Base-by-base conservation (phyloP, 2,888 invertebrate species). In the Agriopis aurantiaria region DNA sequence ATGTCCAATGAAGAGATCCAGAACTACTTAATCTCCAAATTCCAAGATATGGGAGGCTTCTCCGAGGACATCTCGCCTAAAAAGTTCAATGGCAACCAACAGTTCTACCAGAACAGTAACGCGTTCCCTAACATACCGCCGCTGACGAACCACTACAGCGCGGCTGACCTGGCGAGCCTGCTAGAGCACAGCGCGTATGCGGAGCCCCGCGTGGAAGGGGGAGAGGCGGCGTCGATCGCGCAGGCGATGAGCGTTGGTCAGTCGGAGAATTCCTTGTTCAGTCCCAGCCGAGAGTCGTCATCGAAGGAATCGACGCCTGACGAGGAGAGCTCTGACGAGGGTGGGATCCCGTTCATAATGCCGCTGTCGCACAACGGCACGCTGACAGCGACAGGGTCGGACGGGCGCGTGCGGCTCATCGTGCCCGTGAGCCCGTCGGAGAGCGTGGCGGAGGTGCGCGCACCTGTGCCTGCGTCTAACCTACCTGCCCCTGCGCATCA, bases 311-410 rank as follows among this genome's bases (percentile, higher is more conserved):
- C 94, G 2, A 86, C 89, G 2, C 86, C 89, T 0, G 92, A 80
- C 6, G 88, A 80, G 5, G 81, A 79, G 48, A 91, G 90, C 74
- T 91, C 92, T 0, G 93, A 93, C n/a, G 92, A 92, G 6, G 87
- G 55, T 0, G 70, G 85, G 1, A 78, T 86, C n/a, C 95, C 96
- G 14, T 96, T 96, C 78, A 96, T 96, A 72, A 96, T 96, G 88
- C 96, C 96, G 0, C 85, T 96, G 53, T 95, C 96, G 8, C 96
- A 96, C 80, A 95, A 95, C 74, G 95, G 95, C 0, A 95, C 96
- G 3, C 80, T 96, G 58, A 95, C 96, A 0, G 95, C 96, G 0
- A 95, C 95, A 0, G 96, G 96, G 23, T 88, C 95, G 10, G 95
- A 96, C 43, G 96, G 96, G 0, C 91, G 95, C 52, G 94, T 96